Conservation (phyloP, 2,888 invertebrate species). For the Neuroscelio doddi region DNA sequence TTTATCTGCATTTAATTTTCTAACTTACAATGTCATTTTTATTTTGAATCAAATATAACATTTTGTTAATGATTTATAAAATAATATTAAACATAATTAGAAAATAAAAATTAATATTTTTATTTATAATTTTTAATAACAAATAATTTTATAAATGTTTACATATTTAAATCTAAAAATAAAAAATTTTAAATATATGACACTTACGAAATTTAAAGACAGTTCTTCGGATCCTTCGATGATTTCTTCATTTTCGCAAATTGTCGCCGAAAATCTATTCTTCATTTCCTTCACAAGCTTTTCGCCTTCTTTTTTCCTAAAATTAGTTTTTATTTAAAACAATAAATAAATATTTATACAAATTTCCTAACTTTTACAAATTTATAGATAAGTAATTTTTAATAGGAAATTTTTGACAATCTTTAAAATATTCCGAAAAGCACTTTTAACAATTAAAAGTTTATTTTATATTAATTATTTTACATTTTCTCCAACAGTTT, state of each 20-base stretch:
- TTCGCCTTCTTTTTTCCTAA: conserved; percentile 81
- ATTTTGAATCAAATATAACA: too few relatives aligned
- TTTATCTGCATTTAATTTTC: too few relatives aligned
- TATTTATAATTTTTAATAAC: too few relatives aligned
- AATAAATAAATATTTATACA: conserved; percentile 7
- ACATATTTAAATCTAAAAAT: background rate
- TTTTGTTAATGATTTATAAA: background rate
- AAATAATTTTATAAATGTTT: background rate
- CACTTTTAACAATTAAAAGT: too few relatives aligned
- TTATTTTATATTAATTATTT: too few relatives aligned
- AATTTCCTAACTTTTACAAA: background rate
- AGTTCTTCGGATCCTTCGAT: conserved; percentile 38
- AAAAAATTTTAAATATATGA: too few relatives aligned
- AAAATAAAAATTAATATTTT: too few relatives aligned
- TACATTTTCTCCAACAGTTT: too few relatives aligned
- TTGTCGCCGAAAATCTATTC: conserved; percentile 81
- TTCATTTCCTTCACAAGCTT: conserved; percentile 86
- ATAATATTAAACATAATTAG: background rate
- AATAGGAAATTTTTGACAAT: too few relatives aligned
- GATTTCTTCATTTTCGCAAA: conserved; percentile 34
- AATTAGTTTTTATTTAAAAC: conserved; percentile 4
- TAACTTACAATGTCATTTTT: too few relatives aligned
- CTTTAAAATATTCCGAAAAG: background rate
- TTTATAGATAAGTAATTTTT: background rate
- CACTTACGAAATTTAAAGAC: conserved; percentile 48